Conservation (phyloP, 2,113 vertebrate species). For the Helogale parvula region DNA sequence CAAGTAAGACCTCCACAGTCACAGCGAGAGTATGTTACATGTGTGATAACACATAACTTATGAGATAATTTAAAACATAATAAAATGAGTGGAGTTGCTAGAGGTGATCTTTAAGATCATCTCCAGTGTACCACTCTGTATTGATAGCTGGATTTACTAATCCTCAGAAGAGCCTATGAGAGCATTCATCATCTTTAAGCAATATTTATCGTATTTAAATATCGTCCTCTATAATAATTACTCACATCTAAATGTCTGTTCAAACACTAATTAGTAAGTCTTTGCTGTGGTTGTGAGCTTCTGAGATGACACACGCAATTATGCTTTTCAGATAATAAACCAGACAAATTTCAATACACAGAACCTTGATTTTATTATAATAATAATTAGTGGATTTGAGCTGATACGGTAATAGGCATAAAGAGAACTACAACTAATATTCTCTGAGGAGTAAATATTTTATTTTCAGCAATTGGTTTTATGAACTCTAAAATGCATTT, state of each 20-base stretch:
- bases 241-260: neutral
- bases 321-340: conserved; percentile 20
- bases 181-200: neutral
- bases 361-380: conserved; percentile 13
- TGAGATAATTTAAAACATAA: neutral
- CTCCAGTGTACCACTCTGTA: neutral
- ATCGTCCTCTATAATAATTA: neutral
- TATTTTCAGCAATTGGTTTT: neutral
- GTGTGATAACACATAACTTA: neutral
- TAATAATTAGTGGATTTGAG: conserved; percentile 22
- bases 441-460: neutral
- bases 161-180: neutral
- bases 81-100: neutral
- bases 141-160: neutral
- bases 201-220: neutral
- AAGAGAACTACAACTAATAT: neutral
- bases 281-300: neutral
- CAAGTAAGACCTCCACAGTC: neutral
- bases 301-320: neutral
- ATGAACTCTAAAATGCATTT: conserved; percentile 54
- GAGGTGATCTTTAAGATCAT: neutral
- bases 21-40: neutral
- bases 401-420: neutral
- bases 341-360: neutral
- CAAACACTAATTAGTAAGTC: neutral